Conservation (phyloP, 2,797 vertebrate genomes). For the Muscicapa comitata region DNA sequence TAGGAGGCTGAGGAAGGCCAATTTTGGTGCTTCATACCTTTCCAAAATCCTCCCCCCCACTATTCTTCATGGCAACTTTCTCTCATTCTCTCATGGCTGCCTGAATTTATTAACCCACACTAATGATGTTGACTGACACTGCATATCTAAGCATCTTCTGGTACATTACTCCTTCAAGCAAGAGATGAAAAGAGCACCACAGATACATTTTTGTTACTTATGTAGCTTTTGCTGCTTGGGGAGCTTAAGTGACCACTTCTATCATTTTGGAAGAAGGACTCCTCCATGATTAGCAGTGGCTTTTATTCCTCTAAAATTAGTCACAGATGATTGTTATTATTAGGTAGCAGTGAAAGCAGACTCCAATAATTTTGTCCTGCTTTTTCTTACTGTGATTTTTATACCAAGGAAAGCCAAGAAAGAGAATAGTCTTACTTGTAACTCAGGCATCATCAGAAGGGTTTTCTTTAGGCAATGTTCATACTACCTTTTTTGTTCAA, state of each 20-base stretch:
- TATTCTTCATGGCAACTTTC: neutral
- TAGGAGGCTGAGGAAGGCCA: neutral
- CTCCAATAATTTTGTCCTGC: neutral
- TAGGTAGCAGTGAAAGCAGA: neutral
- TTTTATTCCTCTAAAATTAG: neutral
- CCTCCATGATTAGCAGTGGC: neutral
- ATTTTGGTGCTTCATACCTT: neutral
- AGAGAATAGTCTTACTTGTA: neutral
- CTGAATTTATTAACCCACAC: neutral
- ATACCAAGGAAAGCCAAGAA: neutral
- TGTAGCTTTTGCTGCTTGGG: neutral
- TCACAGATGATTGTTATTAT: neutral
- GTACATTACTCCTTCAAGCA: neutral
- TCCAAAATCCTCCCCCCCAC: fast-evolving
- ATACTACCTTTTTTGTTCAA: neutral
- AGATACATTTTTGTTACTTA: neutral
- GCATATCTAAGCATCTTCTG: neutral
- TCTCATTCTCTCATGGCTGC: neutral
- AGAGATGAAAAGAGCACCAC: neutral
- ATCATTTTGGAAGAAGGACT: neutral
- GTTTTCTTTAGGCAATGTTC: neutral
- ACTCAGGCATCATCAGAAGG: neutral
- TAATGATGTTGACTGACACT: neutral
- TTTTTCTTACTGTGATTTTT: neutral
- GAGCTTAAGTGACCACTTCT: neutral